A percentile compares a stretch with the other conserved stretches of the same genome.
These are phyloP conservation scores for Stenichneumon culpator DNA, from an alignment of 2,888 invertebrate genomes.

Conservation along the genomic window DNA sequence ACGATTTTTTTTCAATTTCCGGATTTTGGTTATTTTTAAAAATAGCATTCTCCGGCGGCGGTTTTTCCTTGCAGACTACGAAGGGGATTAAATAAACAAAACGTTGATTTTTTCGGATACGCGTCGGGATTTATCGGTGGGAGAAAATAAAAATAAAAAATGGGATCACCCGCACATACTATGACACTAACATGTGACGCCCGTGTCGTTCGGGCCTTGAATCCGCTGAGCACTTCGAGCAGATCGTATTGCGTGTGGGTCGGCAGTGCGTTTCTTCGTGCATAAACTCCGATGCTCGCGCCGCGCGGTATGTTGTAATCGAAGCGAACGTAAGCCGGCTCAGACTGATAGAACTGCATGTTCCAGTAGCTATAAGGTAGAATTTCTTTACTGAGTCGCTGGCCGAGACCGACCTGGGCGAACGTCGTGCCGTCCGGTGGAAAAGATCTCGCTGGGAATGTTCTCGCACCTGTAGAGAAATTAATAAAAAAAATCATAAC, in stretches of 20 bases:
- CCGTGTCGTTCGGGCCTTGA: constrained; percentile 93
- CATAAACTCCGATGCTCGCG: constrained; percentile 97
- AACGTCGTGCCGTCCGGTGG: constrained; percentile 97
- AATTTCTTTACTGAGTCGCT: constrained; percentile 95
- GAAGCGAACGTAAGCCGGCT: constrained; percentile 97
- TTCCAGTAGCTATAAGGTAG: constrained; percentile 98
- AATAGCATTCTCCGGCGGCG: not conserved
- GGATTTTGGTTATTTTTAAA: too few species aligned
- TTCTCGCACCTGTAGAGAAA: constrained; percentile 90
- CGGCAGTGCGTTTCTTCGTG: constrained; percentile 96
- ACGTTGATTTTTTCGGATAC: not conserved
- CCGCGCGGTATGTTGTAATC: constrained; percentile 97
- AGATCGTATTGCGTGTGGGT: constrained; percentile 99
- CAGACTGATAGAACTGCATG: constrained; percentile 98
- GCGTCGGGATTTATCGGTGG: not conserved
- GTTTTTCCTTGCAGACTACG: not conserved
- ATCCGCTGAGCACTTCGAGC: constrained; percentile 96
- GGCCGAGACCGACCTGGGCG: constrained; percentile 95
- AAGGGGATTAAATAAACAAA: constrained; percentile 4
- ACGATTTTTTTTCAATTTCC: not conserved
- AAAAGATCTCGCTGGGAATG: constrained; percentile 95
- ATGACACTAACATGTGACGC: constrained; percentile 93
- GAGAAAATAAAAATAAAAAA: constrained; percentile 37
- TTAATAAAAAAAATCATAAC: constrained; percentile 21
- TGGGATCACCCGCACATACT: constrained; percentile 77